Evolutionary conservation across 2,113 vertebrate species (phyloP).

Genomic region (Setophaga coronata): DNA sequence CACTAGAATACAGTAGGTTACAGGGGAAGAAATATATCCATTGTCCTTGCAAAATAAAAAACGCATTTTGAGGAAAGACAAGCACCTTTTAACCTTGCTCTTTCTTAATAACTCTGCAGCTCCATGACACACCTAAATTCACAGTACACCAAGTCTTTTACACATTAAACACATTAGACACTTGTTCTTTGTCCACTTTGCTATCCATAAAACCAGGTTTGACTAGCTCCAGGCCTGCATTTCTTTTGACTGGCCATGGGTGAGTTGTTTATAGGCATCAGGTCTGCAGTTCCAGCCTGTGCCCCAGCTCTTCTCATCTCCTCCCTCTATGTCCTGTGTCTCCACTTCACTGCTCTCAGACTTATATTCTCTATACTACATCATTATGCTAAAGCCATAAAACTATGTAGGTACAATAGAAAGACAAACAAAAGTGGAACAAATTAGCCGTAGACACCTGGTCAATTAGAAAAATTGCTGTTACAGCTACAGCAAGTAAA

Average conservation of each 20-base stretch:
- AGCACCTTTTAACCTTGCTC: not conserved
- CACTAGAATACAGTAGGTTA: not conserved
- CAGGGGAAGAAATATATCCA: not conserved
- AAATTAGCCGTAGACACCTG: not conserved
- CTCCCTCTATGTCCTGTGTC: not conserved
- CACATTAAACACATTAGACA: not conserved
- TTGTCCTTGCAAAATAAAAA: not conserved
- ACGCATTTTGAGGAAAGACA: not conserved
- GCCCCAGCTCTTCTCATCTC: not conserved
- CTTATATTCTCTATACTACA: not conserved
- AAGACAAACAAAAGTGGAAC: slow-evolving; percentile 38
- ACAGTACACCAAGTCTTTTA: not conserved
- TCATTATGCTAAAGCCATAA: not conserved
- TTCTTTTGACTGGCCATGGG: not conserved
- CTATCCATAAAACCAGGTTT: not conserved
- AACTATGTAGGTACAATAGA: not conserved
- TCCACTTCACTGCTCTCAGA: not conserved
- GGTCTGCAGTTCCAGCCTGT: not conserved
- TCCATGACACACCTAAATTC: not conserved
- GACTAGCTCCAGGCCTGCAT: not conserved
- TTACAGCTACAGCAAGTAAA: slow-evolving; percentile 8
- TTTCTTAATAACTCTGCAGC: not conserved
- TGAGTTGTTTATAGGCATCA: not conserved
- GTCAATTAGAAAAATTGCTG: slow-evolving; percentile 38
- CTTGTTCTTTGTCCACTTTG: not conserved